These are phyloP conservation scores for Gasterosteus aculeatus DNA, from an alignment of 2,113 vertebrate genomes.

Conservation along the genomic window DNA sequence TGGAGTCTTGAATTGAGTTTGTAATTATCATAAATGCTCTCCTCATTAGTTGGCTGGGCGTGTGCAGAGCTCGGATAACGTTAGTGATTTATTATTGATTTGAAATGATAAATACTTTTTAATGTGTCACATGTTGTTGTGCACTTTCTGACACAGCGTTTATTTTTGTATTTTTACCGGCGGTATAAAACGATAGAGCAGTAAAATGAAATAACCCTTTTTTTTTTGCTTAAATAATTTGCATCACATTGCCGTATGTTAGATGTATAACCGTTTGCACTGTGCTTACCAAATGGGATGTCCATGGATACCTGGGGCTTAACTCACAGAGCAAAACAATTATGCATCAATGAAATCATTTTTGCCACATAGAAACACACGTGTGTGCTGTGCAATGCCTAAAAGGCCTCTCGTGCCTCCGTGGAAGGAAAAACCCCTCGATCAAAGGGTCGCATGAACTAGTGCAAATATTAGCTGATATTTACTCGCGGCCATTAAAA, in stretches of 20 bases:
- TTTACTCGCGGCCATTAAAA: constrained; percentile 38
- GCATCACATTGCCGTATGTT: constrained; percentile 35
- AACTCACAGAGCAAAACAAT: background rate
- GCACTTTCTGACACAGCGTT: constrained; percentile 13
- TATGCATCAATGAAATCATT: background rate
- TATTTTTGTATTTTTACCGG: background rate
- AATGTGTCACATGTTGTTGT: background rate
- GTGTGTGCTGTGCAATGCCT: constrained; percentile 23
- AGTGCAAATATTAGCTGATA: constrained; percentile 53
- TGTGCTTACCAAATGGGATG: constrained; percentile 11
- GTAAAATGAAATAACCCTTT: constrained; percentile 12
- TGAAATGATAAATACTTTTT: background rate
- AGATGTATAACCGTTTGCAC: constrained; percentile 33
- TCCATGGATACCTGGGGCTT: constrained; percentile 10
- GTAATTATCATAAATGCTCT: constrained; percentile 9
- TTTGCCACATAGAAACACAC: background rate
- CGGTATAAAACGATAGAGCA: constrained; percentile 2
- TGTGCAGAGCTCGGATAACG: background rate
- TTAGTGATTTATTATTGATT: background rate
- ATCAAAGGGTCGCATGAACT: constrained; percentile 28
- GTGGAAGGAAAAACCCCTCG: constrained; percentile 29
- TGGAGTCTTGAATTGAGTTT: constrained; percentile 4
- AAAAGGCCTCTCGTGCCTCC: constrained; percentile 20
- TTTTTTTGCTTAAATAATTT: constrained; percentile 31
- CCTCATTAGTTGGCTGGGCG: background rate